These are phyloP conservation scores for Stegastes partitus DNA, from an alignment of 2,113 vertebrate genomes.

Conservation along the genomic window DNA sequence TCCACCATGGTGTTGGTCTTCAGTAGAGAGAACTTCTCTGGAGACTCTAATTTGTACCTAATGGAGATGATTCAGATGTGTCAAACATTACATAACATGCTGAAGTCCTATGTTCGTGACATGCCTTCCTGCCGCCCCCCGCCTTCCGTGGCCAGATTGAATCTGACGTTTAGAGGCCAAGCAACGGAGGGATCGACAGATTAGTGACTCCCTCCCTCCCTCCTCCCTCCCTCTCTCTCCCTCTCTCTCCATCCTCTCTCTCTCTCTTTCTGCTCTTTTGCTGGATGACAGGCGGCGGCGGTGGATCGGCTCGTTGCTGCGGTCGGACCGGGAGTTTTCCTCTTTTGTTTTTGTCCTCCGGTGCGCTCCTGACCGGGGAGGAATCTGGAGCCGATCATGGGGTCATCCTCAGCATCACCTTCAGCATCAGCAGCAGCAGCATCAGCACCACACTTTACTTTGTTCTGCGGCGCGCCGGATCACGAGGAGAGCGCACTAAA, in stretches of 20 bases:
- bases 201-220: constrained; percentile 60
- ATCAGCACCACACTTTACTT: constrained; percentile 65
- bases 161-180: constrained; percentile 74
- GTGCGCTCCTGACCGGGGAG: constrained; percentile 53
- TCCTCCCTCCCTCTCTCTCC: constrained; percentile 1
- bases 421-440: constrained; percentile 30
- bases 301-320: constrained; percentile 50
- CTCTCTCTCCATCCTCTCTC: not conserved
- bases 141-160: constrained; percentile 64
- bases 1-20: not conserved
- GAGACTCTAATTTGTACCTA: constrained; percentile 10
- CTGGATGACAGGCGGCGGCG: constrained; percentile 54
- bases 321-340: constrained; percentile 48
- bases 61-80: constrained; percentile 39
- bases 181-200: constrained; percentile 65
- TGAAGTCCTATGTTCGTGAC: constrained; percentile 53
- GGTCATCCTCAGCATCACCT: constrained; percentile 52
- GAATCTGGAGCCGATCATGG: constrained; percentile 63
- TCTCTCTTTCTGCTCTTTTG: constrained; percentile 24
- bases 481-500: constrained; percentile 58
- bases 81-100: constrained; percentile 71
- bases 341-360: constrained; percentile 8
- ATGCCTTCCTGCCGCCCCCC: not conserved
- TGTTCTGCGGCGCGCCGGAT: constrained; percentile 54
- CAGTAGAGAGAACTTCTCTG: constrained; percentile 9